phyloP scores from a whole-genome alignment of 2,797 vertebrate species.

The Enteromius radiatus region DNA sequence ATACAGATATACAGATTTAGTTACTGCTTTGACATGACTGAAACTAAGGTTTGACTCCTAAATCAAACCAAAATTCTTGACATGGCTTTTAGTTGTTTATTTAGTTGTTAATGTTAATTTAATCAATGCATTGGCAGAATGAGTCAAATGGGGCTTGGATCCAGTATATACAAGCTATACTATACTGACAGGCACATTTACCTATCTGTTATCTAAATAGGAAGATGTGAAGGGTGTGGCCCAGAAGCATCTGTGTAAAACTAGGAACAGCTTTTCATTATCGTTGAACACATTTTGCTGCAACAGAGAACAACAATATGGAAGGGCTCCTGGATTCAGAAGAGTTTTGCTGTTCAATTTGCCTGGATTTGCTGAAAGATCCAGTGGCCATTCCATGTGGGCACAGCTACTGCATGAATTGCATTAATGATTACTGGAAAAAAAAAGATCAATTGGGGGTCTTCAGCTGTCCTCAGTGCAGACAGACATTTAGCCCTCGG shows the following conservation, averaged over 20 bases:
- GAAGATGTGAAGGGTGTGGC: slow-evolving; percentile 19
- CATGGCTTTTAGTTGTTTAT: too few species aligned
- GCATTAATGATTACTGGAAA: slow-evolving; percentile 15
- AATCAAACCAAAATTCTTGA: too few species aligned
- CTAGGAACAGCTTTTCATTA: neutral
- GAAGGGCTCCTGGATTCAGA: slow-evolving; percentile 13
- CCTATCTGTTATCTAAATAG: slow-evolving; percentile 29
- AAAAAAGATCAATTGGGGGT: neutral
- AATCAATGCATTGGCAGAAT: too few species aligned
- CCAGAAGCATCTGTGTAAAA: neutral
- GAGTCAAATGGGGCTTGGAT: too few species aligned
- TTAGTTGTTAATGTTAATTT: too few species aligned
- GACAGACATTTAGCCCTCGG: slow-evolving; percentile 15
- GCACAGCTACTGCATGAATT: slow-evolving; percentile 46
- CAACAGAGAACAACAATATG: slow-evolving; percentile 14
- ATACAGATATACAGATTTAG: too few species aligned
- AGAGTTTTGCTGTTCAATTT: slow-evolving; percentile 47
- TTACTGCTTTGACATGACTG: too few species aligned
- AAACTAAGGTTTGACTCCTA: too few species aligned
- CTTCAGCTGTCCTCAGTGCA: slow-evolving; percentile 48
- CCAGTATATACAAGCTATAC: too few species aligned
- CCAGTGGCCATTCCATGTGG: slow-evolving; percentile 47
- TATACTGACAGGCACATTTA: slow-evolving; percentile 1
- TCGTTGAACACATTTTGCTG: neutral
- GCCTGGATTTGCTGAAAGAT: slow-evolving; percentile 46